Evolutionary conservation across 1,140 invertebrate species (phyloP), one percentile per base, ranked within the genome.

Genomic region (Drosophila tristis): DNA sequence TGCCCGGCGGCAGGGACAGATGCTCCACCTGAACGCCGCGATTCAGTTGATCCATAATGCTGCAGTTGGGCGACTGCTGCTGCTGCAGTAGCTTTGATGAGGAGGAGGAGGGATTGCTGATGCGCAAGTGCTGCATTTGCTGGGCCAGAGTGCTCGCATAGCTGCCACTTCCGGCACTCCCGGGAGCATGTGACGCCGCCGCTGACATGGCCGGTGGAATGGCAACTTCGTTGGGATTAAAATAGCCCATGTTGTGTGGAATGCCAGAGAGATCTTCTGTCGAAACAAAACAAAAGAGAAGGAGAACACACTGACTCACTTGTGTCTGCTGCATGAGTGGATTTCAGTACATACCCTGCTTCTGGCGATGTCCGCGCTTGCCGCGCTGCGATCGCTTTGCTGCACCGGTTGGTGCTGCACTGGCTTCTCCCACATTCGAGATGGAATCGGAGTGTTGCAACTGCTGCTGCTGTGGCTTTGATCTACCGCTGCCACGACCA

Each of bases 1-100:
- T 97, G 5, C 96, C 96, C 6, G 96, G 96, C 2, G 96, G 96
- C 63, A 97, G 91, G 47, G 94, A 94, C 2, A 97, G 90, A 87
- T 96, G 95, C 35, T 96, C 95, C 66, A 96, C 94, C 92, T 94
- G 93, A 0, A 94, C 93, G 2, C 94, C 94, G 16, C 93, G 92
- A 64, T 93, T 93, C 7, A 94, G 90, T 43, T 94, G 94, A 61
- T 94, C 94, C 94, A 94, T 94, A 55, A 94, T 94, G 80, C 93
- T 94, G 35, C 90, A 85, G 59, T 91, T 91, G 16, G 75, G 53
- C 11, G 59, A 56, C 60, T 79, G 76, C n/a, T 56, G 29, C n/a
- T 63, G 62, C 45, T 80, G 71, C 20, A 20, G 20, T 25, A 74
- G 74, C 35, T 54, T 59, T n/a, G 43, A 13, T 2, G 64, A 63